Percentiles rank a stretch among this genome's conserved stretches.
Conservation (phyloP, 1,140 invertebrate species). For the Drosophila suzukii region DNA sequence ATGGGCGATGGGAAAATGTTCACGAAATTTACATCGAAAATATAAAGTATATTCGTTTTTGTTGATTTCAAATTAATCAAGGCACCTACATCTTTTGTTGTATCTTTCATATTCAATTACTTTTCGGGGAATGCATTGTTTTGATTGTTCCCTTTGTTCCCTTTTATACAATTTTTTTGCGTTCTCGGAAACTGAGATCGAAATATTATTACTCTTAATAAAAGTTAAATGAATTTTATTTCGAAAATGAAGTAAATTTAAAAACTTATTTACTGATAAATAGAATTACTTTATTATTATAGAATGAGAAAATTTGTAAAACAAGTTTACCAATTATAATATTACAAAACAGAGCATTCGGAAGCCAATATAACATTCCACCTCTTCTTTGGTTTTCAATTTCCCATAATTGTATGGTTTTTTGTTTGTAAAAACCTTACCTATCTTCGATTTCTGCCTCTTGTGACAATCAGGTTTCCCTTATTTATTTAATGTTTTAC, state of each 20-base stretch:
- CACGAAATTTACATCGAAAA: conserved; percentile 1
- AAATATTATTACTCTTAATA: not conserved
- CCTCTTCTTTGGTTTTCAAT: not conserved
- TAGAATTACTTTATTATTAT: too few species aligned
- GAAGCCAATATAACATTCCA: not conserved
- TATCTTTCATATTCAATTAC: conserved; percentile 26
- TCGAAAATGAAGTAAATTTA: too few species aligned
- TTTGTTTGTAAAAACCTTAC: not conserved
- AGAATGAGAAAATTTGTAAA: too few species aligned
- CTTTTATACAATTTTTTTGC: not conserved
- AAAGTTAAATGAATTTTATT: not conserved
- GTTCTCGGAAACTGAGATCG: not conserved
- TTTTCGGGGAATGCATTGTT: not conserved
- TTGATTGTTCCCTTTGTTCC: not conserved
- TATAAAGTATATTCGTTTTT: conserved; percentile 4
- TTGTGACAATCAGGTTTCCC: conserved; percentile 18
- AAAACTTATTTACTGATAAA: too few species aligned
- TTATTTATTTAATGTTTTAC: conserved; percentile 22
- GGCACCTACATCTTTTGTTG: not conserved
- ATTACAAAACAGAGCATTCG: not conserved
- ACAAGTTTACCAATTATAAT: too few species aligned
- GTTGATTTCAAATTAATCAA: conserved; percentile 16
- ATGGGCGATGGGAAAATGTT: not conserved
- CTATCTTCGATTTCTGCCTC: conserved; percentile 17
- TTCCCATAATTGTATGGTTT: conserved; percentile 4